phyloP scores from a whole-genome alignment of 1,140 invertebrate genomes.

The Heterodera schachtii region DNA sequence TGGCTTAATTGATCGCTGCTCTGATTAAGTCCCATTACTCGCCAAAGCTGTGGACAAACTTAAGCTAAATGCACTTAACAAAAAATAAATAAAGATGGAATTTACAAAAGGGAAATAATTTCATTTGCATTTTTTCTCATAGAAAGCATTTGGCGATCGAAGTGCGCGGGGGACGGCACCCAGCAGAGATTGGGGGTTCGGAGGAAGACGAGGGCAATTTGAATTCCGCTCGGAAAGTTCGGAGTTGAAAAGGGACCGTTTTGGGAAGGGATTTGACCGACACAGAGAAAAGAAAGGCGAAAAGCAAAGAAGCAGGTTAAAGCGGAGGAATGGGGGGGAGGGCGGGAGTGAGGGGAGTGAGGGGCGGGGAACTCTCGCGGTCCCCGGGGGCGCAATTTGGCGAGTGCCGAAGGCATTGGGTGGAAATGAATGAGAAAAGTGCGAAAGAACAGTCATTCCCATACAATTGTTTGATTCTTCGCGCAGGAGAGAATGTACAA shows the following conservation, averaged over 20 bases:
- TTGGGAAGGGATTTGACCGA: no score
- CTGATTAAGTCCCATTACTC: background rate
- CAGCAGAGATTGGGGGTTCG: background rate
- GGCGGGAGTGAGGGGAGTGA: no score
- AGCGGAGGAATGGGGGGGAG: background rate
- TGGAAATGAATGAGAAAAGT: background rate
- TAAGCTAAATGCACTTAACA: no score
- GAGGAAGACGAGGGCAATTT: no score
- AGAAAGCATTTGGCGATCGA: background rate
- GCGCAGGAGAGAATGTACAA: background rate
- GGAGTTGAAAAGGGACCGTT: no score
- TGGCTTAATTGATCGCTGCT: background rate
- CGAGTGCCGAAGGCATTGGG: background rate
- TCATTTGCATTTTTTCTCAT: background rate
- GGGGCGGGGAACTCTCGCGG: background rate
- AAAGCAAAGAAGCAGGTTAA: no score
- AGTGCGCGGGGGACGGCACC: background rate
- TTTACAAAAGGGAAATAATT: no score
- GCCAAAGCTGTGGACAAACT: no score
- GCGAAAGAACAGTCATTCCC: background rate
- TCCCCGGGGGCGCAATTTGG: background rate
- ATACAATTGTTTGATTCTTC: background rate
- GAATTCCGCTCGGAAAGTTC: no score
- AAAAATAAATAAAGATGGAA: no score
- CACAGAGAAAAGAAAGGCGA: no score